Conservation (phyloP, 2,888 invertebrate species). For the Dione juno region DNA sequence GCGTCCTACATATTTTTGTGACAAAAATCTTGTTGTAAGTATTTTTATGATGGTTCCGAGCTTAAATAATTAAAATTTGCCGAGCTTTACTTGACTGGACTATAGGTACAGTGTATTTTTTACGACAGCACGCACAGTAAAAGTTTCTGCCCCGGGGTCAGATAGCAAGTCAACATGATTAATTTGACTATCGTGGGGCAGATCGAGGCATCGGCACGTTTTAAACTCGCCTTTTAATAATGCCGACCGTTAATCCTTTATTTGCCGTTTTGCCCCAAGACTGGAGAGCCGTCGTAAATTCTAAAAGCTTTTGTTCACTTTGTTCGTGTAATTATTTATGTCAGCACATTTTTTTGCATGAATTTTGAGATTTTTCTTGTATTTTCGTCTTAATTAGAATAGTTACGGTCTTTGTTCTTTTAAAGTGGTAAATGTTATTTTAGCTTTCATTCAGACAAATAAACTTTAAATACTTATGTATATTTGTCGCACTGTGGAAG, state of each 20-base stretch:
- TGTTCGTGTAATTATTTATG: slow-evolving; percentile 26
- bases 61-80: slow-evolving; percentile 17
- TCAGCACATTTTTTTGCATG: slow-evolving; percentile 21
- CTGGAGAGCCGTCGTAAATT: slow-evolving; percentile 20
- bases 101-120: slow-evolving; percentile 4
- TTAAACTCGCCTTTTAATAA: slow-evolving; percentile 29
- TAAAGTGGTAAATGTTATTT: not conserved
- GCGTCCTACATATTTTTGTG: slow-evolving; percentile 8
- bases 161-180: slow-evolving; percentile 28
- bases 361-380: not conserved
- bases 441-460: not conserved
- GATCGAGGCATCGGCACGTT: slow-evolving; percentile 35
- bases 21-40: slow-evolving; percentile 19
- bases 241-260: slow-evolving; percentile 31
- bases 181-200: slow-evolving; percentile 28
- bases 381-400: slow-evolving; percentile 11
- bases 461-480: not conserved
- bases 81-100: not conserved
- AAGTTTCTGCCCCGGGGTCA: slow-evolving; percentile 19
- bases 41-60: slow-evolving; percentile 19
- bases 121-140: slow-evolving; percentile 12
- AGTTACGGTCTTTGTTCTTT: not conserved
- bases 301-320: slow-evolving; percentile 29
- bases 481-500: too few relatives aligned
- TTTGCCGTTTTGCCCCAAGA: slow-evolving; percentile 25